These are phyloP conservation scores for Drosophila truncata DNA, from an alignment of 1,140 invertebrate genomes.

Conservation along the genomic window DNA sequence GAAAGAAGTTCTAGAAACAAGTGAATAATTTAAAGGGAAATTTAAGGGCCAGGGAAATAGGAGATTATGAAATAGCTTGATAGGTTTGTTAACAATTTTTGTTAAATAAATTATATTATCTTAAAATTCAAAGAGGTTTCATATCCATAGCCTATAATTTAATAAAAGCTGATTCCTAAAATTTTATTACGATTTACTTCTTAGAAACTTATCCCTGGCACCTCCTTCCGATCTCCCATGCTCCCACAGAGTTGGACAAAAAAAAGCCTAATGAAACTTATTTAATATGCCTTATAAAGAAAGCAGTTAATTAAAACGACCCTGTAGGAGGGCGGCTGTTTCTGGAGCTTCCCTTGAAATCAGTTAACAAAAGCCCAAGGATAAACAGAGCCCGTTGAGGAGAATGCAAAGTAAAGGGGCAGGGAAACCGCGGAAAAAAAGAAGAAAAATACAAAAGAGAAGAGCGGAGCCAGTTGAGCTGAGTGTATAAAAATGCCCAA, in stretches of 20 bases:
- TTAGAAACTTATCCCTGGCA: conserved; percentile 21
- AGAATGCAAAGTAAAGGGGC: conserved; percentile 32
- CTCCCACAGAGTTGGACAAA: conserved; percentile 11
- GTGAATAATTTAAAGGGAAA: conserved; percentile 41
- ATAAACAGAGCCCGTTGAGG: conserved; percentile 24
- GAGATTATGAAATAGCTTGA: background rate
- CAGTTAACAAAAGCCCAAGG: conserved; percentile 67
- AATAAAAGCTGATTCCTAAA: background rate
- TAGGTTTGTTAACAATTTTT: background rate
- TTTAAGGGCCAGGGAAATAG: background rate
- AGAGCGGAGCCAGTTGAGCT: conserved; percentile 9
- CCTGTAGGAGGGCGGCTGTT: conserved; percentile 47
- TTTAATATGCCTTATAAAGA: conserved; percentile 61
- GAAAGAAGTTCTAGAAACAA: background rate
- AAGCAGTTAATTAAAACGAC: conserved; percentile 68
- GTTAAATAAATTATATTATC: no score
- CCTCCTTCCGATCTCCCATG: conserved; percentile 24
- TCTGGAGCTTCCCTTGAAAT: conserved; percentile 66
- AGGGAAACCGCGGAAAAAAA: conserved; percentile 28
- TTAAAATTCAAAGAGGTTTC: no score
- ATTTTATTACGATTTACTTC: conserved; percentile 9
- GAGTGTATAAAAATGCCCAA: conserved; percentile 57
- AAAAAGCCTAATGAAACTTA: conserved; percentile 34
- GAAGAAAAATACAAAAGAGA: conserved; percentile 15
- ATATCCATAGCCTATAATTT: background rate